These are phyloP conservation scores for Nyctibius bracteatus DNA, from an alignment of 2,113 vertebrate genomes.

Conservation along the genomic window DNA sequence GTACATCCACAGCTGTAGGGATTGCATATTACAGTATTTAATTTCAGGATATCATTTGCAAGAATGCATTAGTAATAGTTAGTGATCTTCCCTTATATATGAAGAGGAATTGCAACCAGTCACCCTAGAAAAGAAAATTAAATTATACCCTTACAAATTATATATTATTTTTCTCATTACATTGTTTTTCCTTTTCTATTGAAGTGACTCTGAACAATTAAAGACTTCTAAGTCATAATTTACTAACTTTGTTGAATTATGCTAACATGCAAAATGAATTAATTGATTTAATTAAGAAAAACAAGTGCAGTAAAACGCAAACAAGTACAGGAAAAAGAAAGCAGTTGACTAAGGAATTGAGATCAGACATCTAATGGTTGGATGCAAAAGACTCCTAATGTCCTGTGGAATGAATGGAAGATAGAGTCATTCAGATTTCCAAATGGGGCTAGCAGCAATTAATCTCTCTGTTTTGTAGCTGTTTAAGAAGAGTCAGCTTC, in stretches of 20 bases:
- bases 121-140: not conserved
- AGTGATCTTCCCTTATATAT: not conserved
- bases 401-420: not conserved
- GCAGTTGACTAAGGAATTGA: not conserved
- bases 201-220: not conserved
- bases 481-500: not conserved
- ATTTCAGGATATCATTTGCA: constrained; percentile 23
- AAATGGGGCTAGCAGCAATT: not conserved
- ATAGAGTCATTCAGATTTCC: not conserved
- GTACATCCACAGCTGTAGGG: not conserved
- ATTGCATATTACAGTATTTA: constrained; percentile 36
- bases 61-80: constrained; percentile 4
- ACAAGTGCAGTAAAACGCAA: not conserved
- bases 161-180: not conserved
- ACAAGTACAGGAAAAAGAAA: not conserved
- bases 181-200: not conserved
- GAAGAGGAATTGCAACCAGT: constrained; percentile 11
- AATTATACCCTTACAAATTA: constrained; percentile 1
- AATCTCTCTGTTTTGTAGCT: not conserved
- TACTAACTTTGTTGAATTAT: not conserved
- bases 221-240: constrained; percentile 13
- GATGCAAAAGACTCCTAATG: not conserved
- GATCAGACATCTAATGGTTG: not conserved
- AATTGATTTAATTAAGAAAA: not conserved
- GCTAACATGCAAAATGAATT: not conserved